Evolutionary conservation across 1,140 invertebrate genomes (phyloP).

Genomic region (Trinorchestia longiramus): DNA sequence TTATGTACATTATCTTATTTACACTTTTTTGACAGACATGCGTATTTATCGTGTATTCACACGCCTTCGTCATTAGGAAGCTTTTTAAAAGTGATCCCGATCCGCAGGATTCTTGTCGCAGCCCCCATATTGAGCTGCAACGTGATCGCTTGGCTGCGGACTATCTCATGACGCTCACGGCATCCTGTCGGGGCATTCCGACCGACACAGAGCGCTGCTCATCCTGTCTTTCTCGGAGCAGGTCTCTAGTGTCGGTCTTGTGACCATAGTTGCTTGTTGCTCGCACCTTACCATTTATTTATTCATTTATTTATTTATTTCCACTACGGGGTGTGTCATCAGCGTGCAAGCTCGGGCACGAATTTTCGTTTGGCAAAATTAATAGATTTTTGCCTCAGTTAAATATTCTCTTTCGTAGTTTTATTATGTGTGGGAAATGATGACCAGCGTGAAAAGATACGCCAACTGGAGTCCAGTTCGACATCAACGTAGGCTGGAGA

Average conservation of each 20-base stretch:
- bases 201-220: not conserved
- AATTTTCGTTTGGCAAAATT: not conserved
- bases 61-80: not conserved
- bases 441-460: not conserved
- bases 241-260: not conserved
- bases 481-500: not conserved
- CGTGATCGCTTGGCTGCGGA: not conserved
- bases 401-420: too few species aligned
- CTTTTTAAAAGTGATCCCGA: not conserved
- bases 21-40: not conserved
- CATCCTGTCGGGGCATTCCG: constrained; percentile 3
- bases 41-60: not conserved
- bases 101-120: not conserved
- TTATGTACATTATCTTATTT: not conserved
- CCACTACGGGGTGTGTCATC: not conserved
- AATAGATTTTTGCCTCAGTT: not conserved
- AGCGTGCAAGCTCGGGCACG: not conserved
- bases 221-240: not conserved
- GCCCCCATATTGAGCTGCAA: not conserved
- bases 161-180: not conserved
- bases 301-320: too few species aligned
- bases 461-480: not conserved
- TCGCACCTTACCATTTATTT: not conserved
- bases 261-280: not conserved
- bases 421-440: not conserved